Percentiles rank a stretch among this genome's conserved stretches.
phyloP scores from a whole-genome alignment of 2,797 vertebrate genomes.

The Sebastolobus altivelis region DNA sequence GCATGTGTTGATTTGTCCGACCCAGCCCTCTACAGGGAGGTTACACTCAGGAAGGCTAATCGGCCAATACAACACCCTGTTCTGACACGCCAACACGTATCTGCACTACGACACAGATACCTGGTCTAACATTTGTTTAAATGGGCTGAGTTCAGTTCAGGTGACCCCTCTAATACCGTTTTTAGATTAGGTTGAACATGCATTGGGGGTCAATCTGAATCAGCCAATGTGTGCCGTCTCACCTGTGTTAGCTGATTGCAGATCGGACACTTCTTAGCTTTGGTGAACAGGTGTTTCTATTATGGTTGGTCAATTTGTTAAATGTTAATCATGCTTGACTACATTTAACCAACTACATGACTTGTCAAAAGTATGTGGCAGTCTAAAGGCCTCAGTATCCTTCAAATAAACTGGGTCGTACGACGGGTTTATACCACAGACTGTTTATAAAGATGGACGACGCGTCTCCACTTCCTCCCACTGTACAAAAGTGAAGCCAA shows the following conservation, averaged over 20 bases:
- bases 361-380: neutral
- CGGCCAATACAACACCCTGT: neutral
- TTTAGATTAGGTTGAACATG: neutral
- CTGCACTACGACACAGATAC: neutral
- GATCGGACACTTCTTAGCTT: neutral
- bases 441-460: neutral
- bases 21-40: neutral
- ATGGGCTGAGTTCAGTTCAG: neutral
- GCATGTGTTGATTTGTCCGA: constrained; percentile 17
- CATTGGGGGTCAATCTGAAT: neutral
- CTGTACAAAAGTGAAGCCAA: too few relatives aligned
- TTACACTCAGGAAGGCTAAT: constrained; percentile 23
- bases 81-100: neutral
- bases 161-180: neutral
- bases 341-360: neutral
- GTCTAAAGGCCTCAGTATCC: neutral
- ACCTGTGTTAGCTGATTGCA: neutral
- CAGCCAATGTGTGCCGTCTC: neutral
- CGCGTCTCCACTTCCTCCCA: too few relatives aligned
- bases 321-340: neutral
- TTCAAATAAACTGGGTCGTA: neutral
- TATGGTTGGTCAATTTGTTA: neutral
- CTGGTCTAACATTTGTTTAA: constrained; percentile 4
- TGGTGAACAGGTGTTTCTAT: neutral
- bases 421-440: neutral